Evolutionary conservation across 2,797 vertebrate genomes (phyloP).

Genomic region (Otolemur crassicaudatus): DNA sequence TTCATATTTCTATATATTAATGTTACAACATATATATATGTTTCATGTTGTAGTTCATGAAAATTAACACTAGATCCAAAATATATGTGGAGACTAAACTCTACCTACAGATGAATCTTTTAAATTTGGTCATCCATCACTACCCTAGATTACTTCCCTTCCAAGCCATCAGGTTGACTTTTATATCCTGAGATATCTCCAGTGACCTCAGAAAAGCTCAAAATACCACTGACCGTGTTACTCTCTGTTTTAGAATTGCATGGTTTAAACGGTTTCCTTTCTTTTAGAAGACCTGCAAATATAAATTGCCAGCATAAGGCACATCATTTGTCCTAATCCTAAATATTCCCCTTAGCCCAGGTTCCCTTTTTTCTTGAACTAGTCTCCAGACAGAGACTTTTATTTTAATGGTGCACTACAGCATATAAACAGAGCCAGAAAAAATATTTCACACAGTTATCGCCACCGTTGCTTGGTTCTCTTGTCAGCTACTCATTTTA

Average conservation of each 20-base stretch:
- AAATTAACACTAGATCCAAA: neutral
- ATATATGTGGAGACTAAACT: neutral
- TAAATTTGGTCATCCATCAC: neutral
- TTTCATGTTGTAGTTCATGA: neutral
- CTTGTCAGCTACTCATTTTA: conserved; percentile 63
- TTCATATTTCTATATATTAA: neutral
- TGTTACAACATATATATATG: neutral
- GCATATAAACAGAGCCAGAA: conserved; percentile 43
- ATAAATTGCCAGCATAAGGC: conserved; percentile 12
- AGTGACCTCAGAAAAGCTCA: neutral
- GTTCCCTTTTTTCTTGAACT: neutral
- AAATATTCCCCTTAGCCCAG: conserved; percentile 30
- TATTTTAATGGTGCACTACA: conserved; percentile 53
- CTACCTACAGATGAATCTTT: neutral
- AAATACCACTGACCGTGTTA: neutral
- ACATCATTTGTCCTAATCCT: conserved; percentile 37
- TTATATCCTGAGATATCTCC: neutral
- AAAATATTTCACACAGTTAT: conserved; percentile 64
- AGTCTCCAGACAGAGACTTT: conserved; percentile 44
- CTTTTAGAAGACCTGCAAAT: conserved; percentile 10
- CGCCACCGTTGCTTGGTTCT: neutral
- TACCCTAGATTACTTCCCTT: neutral
- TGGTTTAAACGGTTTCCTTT: conserved; percentile 36
- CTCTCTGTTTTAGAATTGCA: neutral
- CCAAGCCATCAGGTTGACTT: conserved; percentile 24